Evolutionary conservation across 2,113 vertebrate genomes (phyloP), one percentile per base, ranked within the genome.

Genomic region (Psilopogon haemacephalus): DNA sequence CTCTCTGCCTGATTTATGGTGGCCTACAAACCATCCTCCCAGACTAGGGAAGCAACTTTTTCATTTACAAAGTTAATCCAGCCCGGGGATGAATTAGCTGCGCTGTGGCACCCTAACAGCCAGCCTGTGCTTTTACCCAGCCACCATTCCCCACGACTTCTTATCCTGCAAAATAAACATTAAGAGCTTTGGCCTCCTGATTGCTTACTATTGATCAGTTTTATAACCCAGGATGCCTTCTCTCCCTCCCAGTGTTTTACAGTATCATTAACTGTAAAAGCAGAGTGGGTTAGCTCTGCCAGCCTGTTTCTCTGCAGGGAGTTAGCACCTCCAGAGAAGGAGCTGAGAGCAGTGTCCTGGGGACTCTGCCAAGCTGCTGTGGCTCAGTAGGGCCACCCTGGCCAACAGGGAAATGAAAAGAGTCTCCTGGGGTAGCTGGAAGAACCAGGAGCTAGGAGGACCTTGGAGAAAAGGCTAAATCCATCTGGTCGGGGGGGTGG

Each of bases 31-130:
- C 77, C 86, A 94, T 94, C 83, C 69, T 94, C 89, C 93, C 94
- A 78, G 90, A 91, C 89, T 89, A 89, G 64, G 91, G 92, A 92
- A 94, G 88, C 89, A 96, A 95, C 92, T 90, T 95, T 95, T 96
- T 93, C 75, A 93, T 96, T 94, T 96, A 93, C 95, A 95, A 92
- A 96, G 78, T 96, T 96, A 96, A 96, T 96, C 90, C 71, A 83
- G 83, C 91, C 94, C 94, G 68, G 81, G 89, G 84, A 90, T 90
- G 83, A 97, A 97, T 96, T 96, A 94, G 90, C 78, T 91, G 86
- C 86, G 79, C 74, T 79, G 87, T 84, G 92, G 90, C 56, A 90
- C 33, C 30, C 67, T 64, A 30, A 93, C 93, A 92, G 74, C 64
- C 84, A 91, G 90, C 92, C 17, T 94, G 65, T 95, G 86, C 59